Evolutionary conservation across 2,113 vertebrate genomes (phyloP).

Genomic region (Otolemur garnettii): DNA sequence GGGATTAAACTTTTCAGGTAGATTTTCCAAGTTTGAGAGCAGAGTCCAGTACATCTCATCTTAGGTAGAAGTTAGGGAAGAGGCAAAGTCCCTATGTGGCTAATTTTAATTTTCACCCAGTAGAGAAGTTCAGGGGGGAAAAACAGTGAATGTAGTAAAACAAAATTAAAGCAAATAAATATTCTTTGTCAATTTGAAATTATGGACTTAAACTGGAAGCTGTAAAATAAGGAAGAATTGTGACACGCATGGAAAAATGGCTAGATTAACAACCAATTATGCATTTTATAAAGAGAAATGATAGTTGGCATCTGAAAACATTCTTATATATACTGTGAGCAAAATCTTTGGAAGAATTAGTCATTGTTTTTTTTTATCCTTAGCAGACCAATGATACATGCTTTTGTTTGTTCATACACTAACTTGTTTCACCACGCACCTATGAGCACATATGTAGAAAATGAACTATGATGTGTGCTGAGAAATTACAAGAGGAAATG

Average conservation of each 20-base stretch:
- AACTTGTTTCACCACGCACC: neutral
- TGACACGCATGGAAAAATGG: neutral
- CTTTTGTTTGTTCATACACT: neutral
- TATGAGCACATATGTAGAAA: neutral
- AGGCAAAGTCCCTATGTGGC: neutral
- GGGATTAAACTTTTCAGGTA: neutral
- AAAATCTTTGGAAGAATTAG: neutral
- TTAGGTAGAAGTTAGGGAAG: neutral
- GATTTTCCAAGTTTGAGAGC: neutral
- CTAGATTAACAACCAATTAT: neutral
- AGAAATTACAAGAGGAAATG: neutral
- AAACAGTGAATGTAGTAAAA: neutral
- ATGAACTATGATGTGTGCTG: neutral
- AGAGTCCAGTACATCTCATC: neutral
- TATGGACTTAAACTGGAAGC: neutral
- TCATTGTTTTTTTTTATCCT: neutral
- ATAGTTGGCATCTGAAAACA: neutral
- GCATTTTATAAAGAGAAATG: neutral
- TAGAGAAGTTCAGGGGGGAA: neutral
- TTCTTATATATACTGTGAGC: neutral
- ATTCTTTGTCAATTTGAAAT: neutral
- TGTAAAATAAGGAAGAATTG: neutral
- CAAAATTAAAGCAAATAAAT: neutral
- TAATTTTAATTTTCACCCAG: neutral
- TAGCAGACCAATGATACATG: neutral